These are phyloP conservation scores for Bradypus variegatus DNA, from an alignment of 2,797 vertebrate genomes.

Conservation along the genomic window DNA sequence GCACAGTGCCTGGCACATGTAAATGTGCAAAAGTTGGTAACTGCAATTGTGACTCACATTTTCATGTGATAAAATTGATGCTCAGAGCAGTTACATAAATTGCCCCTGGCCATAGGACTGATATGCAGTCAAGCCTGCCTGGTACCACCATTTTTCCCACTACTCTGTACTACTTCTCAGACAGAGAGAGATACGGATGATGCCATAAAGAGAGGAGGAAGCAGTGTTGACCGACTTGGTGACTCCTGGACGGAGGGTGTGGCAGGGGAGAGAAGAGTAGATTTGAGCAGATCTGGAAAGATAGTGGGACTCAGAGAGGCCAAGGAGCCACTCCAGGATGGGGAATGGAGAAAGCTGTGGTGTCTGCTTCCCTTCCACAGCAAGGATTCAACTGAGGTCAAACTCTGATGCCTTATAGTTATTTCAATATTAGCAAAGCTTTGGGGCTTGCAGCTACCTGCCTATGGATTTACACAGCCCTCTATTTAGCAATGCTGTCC, in stretches of 20 bases:
- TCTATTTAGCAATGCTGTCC: background rate
- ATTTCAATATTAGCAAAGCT: background rate
- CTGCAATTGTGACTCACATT: background rate
- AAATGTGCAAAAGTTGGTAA: background rate
- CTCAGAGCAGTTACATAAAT: background rate
- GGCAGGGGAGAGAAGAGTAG: background rate
- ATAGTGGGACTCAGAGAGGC: background rate
- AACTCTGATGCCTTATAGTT: background rate
- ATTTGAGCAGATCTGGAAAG: background rate
- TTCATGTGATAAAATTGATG: background rate
- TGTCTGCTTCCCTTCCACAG: background rate
- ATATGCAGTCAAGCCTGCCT: background rate
- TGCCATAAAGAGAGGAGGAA: background rate
- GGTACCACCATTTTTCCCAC: background rate
- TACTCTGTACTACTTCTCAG: background rate
- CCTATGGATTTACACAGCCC: background rate
- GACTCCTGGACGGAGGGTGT: background rate
- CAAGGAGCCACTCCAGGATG: background rate
- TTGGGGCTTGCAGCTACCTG: background rate
- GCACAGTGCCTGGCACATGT: background rate
- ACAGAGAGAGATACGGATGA: background rate
- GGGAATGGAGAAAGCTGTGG: background rate
- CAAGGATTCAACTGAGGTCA: background rate
- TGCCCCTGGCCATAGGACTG: background rate
- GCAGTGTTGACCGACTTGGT: background rate